phyloP scores from a whole-genome alignment of 2,797 vertebrate genomes.

The Myripristis murdjan region DNA sequence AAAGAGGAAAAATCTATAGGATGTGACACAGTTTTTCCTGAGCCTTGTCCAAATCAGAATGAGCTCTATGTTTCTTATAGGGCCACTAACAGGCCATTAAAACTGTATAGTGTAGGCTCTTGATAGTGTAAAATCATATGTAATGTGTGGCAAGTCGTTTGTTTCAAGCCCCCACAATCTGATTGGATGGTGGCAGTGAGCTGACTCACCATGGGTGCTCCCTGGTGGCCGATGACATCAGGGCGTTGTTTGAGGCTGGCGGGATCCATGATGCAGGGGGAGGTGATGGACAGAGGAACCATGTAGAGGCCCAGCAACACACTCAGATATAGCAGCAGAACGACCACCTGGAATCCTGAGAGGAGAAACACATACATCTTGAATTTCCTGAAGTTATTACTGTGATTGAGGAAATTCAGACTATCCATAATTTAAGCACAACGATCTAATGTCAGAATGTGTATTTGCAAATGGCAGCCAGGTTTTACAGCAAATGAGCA shows the following conservation, averaged over 20 bases:
- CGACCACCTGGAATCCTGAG: conserved; percentile 91
- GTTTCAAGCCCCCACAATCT: conserved; percentile 8
- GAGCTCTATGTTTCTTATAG: not conserved
- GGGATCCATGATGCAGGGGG: conserved; percentile 97
- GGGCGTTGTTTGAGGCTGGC: conserved; percentile 89
- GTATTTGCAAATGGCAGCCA: too few relatives aligned
- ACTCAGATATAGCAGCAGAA: conserved; percentile 89
- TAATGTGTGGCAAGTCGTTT: not conserved
- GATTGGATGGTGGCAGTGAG: conserved; percentile 6
- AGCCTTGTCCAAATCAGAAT: not conserved
- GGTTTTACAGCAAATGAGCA: too few relatives aligned
- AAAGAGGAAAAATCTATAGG: conserved; percentile 1
- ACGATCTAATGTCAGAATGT: not conserved
- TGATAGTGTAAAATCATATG: not conserved
- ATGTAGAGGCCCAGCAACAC: conserved; percentile 91
- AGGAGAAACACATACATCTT: not conserved
- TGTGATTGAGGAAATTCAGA: too few relatives aligned
- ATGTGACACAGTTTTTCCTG: not conserved
- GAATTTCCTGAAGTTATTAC: too few relatives aligned
- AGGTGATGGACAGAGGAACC: conserved; percentile 92
- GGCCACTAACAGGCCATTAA: too few relatives aligned
- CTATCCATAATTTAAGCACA: not conserved
- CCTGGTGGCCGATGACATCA: conserved; percentile 91
- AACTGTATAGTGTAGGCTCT: not conserved
- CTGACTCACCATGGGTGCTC: conserved; percentile 93